Evolutionary conservation across 2,113 vertebrate genomes (phyloP), one percentile per base, ranked within the genome.

Genomic region (Xiphias gladius): DNA sequence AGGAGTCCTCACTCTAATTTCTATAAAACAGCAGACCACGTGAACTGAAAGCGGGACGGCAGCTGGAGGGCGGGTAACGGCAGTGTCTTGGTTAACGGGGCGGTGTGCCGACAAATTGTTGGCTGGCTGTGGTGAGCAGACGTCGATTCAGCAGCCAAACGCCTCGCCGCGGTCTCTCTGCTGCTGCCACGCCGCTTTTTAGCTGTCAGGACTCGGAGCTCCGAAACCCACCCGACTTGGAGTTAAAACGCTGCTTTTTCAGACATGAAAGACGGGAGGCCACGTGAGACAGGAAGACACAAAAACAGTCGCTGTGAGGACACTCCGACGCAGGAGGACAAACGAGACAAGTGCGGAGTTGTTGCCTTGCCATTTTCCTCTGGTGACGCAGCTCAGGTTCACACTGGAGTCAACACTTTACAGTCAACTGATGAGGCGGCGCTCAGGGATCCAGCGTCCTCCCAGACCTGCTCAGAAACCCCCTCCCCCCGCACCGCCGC

Each of bases 61-160:
- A 35, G 32, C 32, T 35, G 32, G 3, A 35, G 32, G 32, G 3
- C 32, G 3, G 32, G 6, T 35, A 35, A 35, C 32, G 6, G 6
- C 32, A n/a, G n/a, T n/a, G n/a, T n/a, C 35, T 7, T 35, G 65
- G 22, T 24, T 50, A 58, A 65, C 72, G 22, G 71, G 19, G 61
- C 55, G 3, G n/a, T 24, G 19, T 26, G 14, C 67, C 57, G 81
- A 64, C 76, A 59, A 64, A 79, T 30, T 22, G n/a, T 14, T 32
- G 46, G 59, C 46, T 62, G 75, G n/a, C 35, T 52, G 16, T 3
- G 22, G 74, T n/a, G 17, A 67, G 28, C 30, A 58, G 66, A 75
- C 8, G n/a, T 35, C 17, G 13, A 35, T 62, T 20, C 59, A 73
- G 62, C 69, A 67, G 71, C 71, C 62, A 20, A 61, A 30, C n/a